Percentiles rank a stretch among this genome's conserved stretches.
Conservation (phyloP, 2,888 invertebrate species). For the Drosophila nr. perissopoda region DNA sequence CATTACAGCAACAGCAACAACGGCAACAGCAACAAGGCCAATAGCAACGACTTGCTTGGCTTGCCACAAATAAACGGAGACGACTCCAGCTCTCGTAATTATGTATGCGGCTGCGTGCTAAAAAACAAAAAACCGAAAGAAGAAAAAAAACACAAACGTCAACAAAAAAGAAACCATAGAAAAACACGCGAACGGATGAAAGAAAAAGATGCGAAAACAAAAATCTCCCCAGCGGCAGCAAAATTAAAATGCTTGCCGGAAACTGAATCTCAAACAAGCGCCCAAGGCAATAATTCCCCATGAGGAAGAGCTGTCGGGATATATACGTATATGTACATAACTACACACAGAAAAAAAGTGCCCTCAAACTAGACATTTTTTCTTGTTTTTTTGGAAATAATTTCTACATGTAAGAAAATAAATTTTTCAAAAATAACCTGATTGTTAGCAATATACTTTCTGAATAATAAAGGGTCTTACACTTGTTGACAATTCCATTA, state of each 20-base stretch:
- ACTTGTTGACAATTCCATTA: background rate
- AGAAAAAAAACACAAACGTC: constrained; percentile 20
- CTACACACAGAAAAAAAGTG: background rate
- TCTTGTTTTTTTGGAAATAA: background rate
- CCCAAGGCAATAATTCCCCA: constrained; percentile 69
- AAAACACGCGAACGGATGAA: constrained; percentile 31
- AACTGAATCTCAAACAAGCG: constrained; percentile 77
- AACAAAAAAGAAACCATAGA: constrained; percentile 17
- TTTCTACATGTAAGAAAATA: background rate
- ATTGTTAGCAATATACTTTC: background rate
- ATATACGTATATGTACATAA: constrained; percentile 1
- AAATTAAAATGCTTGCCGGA: constrained; percentile 80
- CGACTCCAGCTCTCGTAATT: constrained; percentile 68
- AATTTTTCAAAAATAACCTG: background rate
- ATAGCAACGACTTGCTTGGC: constrained; percentile 47
- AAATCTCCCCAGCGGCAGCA: constrained; percentile 68
- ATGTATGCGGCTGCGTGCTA: constrained; percentile 62
- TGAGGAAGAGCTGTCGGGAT: constrained; percentile 12
- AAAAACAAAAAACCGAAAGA: constrained; percentile 30
- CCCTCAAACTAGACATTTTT: background rate
- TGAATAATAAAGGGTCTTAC: background rate
- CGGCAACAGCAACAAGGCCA: constrained; percentile 6
- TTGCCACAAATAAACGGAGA: constrained; percentile 58
- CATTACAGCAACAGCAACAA: constrained; percentile 18
- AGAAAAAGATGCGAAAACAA: constrained; percentile 53